phyloP scores from a whole-genome alignment of 1,140 invertebrate species.

The Chrysoperla carnea region DNA sequence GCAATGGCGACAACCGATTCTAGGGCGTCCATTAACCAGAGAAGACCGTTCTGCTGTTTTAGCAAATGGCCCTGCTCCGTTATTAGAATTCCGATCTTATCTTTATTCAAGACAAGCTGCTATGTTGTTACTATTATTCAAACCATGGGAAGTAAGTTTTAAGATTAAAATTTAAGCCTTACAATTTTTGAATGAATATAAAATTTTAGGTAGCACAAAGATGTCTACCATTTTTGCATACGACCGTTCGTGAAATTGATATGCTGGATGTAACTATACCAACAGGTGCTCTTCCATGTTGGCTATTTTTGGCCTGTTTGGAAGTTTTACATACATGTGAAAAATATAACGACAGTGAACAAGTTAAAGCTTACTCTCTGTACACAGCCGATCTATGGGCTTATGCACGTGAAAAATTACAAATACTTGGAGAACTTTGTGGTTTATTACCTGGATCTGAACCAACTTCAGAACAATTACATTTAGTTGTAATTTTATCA shows the following conservation, averaged over 20 bases:
- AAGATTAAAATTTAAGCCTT: background rate
- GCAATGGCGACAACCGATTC: constrained; percentile 64
- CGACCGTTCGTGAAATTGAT: constrained; percentile 61
- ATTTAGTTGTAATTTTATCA: constrained; percentile 74
- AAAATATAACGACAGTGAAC: constrained; percentile 40
- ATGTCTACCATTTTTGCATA: constrained; percentile 72
- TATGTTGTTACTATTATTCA: constrained; percentile 57
- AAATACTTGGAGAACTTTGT: constrained; percentile 73
- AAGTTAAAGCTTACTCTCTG: constrained; percentile 60
- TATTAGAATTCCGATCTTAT: constrained; percentile 87
- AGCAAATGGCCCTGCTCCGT: constrained; percentile 45
- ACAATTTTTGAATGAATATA: background rate
- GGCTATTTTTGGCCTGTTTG: constrained; percentile 82
- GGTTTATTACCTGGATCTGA: constrained; percentile 77
- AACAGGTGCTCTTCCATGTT: constrained; percentile 74
- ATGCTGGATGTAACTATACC: constrained; percentile 60
- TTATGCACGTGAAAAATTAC: constrained; percentile 80
- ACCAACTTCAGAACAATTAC: constrained; percentile 71
- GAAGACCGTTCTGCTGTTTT: constrained; percentile 11
- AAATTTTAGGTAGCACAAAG: constrained; percentile 58
- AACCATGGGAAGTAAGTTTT: constrained; percentile 58
- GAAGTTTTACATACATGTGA: constrained; percentile 74
- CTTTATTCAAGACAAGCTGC: constrained; percentile 84
- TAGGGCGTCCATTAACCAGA: constrained; percentile 26
- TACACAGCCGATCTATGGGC: constrained; percentile 84